These are phyloP conservation scores for Prietella phreatophila DNA, from an alignment of 2,113 vertebrate genomes.

Conservation along the genomic window DNA sequence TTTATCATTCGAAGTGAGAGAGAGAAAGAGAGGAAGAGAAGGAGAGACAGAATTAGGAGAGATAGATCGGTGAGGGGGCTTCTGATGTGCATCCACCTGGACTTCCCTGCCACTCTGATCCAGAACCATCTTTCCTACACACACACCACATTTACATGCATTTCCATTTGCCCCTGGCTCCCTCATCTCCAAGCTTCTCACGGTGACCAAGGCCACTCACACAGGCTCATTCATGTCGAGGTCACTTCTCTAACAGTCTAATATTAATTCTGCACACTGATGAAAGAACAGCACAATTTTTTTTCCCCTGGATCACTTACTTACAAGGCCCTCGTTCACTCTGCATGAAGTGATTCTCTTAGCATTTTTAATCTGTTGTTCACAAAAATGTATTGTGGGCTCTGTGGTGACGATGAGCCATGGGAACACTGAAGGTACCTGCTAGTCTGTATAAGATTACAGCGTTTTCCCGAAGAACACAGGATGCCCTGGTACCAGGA, in stretches of 20 bases:
- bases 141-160: slow-evolving; percentile 37
- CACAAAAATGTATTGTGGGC: not conserved
- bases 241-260: slow-evolving; percentile 37
- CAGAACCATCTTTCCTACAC: slow-evolving; percentile 11
- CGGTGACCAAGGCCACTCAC: slow-evolving; percentile 41
- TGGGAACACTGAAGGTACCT: not conserved
- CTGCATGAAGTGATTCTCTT: not conserved
- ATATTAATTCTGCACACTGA: slow-evolving; percentile 53
- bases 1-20: slow-evolving; percentile 46
- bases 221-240: slow-evolving; percentile 39
- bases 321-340: not conserved
- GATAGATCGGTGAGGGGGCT: slow-evolving; percentile 21
- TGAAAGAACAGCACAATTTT: not conserved
- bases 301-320: not conserved
- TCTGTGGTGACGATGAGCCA: not conserved
- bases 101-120: slow-evolving; percentile 41
- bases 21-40: slow-evolving; percentile 18
- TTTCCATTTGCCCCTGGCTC: slow-evolving; percentile 46
- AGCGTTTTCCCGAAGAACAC: not conserved
- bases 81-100: slow-evolving; percentile 58
- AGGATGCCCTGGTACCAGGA: not conserved
- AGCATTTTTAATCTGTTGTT: not conserved
- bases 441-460: not conserved
- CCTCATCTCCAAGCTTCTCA: slow-evolving; percentile 36
- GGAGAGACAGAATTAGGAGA: slow-evolving; percentile 21